Evolutionary conservation across 23 tunicate genomes (phyloP).

Genomic region (Botrylloides violaceus): DNA sequence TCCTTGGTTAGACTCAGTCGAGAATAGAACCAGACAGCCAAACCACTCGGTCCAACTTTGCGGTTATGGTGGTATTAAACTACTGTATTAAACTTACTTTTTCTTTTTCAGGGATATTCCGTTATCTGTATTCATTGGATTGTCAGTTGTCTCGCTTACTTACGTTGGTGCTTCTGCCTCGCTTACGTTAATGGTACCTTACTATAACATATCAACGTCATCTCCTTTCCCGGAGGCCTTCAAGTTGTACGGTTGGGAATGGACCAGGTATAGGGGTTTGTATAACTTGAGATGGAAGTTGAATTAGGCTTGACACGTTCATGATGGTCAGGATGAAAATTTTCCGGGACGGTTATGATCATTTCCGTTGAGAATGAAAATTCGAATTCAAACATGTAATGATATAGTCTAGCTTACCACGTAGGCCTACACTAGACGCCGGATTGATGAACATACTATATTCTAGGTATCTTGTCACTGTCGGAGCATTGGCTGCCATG

Average conservation of each 20-base stretch:
- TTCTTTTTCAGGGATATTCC: conserved; percentile 62
- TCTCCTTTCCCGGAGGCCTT: conserved; percentile 82
- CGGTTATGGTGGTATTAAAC: no score
- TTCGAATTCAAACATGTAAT: no score
- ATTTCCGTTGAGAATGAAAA: no score
- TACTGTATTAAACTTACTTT: background rate
- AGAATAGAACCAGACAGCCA: no score
- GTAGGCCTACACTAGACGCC: background rate
- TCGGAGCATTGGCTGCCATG: conserved; percentile 89
- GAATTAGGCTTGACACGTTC: no score
- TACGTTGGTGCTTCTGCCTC: conserved; percentile 74
- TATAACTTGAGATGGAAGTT: no score
- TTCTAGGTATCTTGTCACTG: conserved; percentile 45
- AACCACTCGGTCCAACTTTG: no score
- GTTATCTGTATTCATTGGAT: conserved; percentile 42
- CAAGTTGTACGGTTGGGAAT: conserved; percentile 41
- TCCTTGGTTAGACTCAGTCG: no score
- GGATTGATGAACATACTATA: background rate
- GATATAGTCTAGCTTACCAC: no score
- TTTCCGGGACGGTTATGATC: no score
- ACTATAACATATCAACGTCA: conserved; percentile 29
- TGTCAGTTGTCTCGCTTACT: conserved; percentile 46
- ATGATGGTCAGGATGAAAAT: no score
- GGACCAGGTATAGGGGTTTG: no score
- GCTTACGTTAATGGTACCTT: conserved; percentile 90